Conservation (phyloP, 92 coral and sea anemone species). For the Parazoanthus atlanticus region DNA sequence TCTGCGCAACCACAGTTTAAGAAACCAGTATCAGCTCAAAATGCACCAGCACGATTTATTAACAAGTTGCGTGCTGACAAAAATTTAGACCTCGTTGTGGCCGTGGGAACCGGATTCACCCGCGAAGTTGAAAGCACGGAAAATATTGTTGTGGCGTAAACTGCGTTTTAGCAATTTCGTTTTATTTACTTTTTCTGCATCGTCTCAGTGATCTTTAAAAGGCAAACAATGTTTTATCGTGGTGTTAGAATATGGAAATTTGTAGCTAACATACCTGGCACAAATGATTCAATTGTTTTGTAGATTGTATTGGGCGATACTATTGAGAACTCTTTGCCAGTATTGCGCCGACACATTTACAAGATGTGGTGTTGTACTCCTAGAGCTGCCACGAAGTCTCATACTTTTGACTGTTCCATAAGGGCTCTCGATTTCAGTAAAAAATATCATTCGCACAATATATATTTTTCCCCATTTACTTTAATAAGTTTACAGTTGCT, state of each 20-base stretch:
- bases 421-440: too few relatives aligned
- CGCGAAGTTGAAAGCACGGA: not conserved
- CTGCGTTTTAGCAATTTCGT: not conserved
- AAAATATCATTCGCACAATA: not conserved
- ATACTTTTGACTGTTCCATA: too few relatives aligned
- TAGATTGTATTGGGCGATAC: slow-evolving; percentile 1
- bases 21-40: not conserved
- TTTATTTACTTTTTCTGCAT: slow-evolving; percentile 25
- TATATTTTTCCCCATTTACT: not conserved
- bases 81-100: not conserved
- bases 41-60: not conserved
- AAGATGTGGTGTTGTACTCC: not conserved
- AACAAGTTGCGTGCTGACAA: not conserved
- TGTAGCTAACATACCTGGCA: not conserved
- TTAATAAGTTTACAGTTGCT: not conserved
- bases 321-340: not conserved
- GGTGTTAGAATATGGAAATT: slow-evolving; percentile 27
- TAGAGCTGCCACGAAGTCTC: not conserved
- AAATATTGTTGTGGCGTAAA: not conserved
- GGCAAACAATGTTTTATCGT: slow-evolving; percentile 1
- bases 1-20: not conserved
- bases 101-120: slow-evolving; percentile 3
- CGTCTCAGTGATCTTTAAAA: slow-evolving; percentile 5
- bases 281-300: slow-evolving; percentile 23
- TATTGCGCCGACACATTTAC: not conserved